Evolutionary conservation across 2,888 invertebrate species (phyloP), one percentile per base, ranked within the genome.

Genomic region (Tridacna crocea): DNA sequence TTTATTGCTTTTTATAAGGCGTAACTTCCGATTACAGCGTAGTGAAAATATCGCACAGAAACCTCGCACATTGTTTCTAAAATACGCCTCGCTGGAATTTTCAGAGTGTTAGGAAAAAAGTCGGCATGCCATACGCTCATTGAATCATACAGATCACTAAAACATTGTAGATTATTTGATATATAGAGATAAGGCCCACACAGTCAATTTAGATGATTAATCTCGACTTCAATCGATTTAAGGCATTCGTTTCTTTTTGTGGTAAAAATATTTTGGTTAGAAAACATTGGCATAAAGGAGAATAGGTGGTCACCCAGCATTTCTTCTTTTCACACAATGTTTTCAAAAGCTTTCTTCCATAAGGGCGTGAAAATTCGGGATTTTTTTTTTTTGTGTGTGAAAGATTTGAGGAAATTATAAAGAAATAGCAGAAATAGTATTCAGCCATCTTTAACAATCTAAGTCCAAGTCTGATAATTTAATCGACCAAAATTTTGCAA

Each of bases 1-100:
- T 80, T 80, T 80, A 80, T 80, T 63, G 68, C 73, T 47, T 68
- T 68, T 68, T 80, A 75, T 68, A 63, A 72, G 75, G 78, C 75
- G 79, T 73, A 65, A 68, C 78, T 80, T 84, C 84, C 80, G 73
- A 79, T 74, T 55, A 55, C 26, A n/a, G 22, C 61, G 61, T 61
- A 4, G 12, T 61, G 24, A 22, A 24, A 13, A 55, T 55, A 55
- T 55, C 17, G 19, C 55, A 55, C 17, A 55, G 19, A 55, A 19
- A 55, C 19, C 26, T 61, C 61, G 22, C 2, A 13, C 26, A 4
- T 24, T 61, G 22, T 1, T n/a, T 24, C 61, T 61, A 15, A 24
- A 24, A 61, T 61, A 24, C 55, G 19, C 19, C 55, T 15, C 55
- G 19, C 55, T 19, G 55, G 22, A 13, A 61, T 61, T 61, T 4